Evolutionary conservation across 2,888 invertebrate genomes (phyloP), one percentile per base, ranked within the genome.

Genomic region (Cenopis cana): DNA sequence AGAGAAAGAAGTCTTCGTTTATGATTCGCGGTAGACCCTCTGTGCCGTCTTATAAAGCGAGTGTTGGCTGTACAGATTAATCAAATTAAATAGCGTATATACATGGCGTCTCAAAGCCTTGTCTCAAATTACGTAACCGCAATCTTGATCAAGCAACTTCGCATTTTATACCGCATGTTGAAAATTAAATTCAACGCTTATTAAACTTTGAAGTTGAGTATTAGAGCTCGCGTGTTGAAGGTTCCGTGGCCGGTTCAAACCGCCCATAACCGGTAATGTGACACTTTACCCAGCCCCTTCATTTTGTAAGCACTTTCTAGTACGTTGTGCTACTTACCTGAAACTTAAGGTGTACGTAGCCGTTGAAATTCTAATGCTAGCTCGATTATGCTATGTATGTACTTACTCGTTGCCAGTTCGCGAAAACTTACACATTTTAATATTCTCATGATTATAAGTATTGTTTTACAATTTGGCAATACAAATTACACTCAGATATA

Each of bases 191-290:
- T 62, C 68, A 62, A 46, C 68, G 33, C 59, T 59, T 59, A 49
- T 69, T 69, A 61, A 69, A 69, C 68, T 69, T 69, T 62, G 49
- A 69, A 69, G 61, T 56, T 49, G 52, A 54, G 59, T 70, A 65
- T 55, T 73, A 69, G 10, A 49, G 74, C 52, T 54, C 69, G 75
- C 70, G 75, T 83, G 81, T 78, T 79, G 78, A 79, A 78, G 80
- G 79, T 79, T 75, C 77, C 72, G 75, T 80, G 81, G 79, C 78
- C 14, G 77, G 75, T 73, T 68, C 36, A 79, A 74, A 71, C 84
- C 85, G 83, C 86, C 85, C 81, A 74, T 74, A 77, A 73, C 81
- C 77, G 76, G 82, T 83, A 85, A 83, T 81, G 82, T 85, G 84
- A 82, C 87, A 84, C 85, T 85, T 81, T 75, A 79, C 80, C 76